Evolutionary conservation across 2,888 invertebrate genomes (phyloP).

Genomic region (Tinea pellionella): DNA sequence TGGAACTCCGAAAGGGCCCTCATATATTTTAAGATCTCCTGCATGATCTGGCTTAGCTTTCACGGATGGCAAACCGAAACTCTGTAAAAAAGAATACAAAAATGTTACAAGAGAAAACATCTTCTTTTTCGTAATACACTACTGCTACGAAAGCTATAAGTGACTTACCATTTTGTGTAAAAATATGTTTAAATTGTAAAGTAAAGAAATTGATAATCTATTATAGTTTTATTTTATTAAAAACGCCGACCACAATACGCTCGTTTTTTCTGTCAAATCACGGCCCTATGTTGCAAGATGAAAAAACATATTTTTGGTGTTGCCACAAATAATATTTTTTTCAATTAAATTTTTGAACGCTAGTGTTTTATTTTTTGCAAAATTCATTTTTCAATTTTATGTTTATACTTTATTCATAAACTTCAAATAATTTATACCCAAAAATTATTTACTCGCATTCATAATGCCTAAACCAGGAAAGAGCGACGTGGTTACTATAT

Average conservation of each 20-base stretch:
- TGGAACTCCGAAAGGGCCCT: conserved; percentile 74
- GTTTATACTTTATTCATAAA: not conserved
- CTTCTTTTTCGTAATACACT: too few species aligned
- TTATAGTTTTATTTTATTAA: not conserved
- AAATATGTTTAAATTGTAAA: not conserved
- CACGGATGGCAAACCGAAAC: conserved; percentile 73
- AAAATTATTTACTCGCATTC: not conserved
- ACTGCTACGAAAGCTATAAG: not conserved
- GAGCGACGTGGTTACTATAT: not conserved
- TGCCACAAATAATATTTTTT: too few species aligned
- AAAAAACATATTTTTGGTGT: not conserved
- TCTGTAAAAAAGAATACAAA: conserved; percentile 52
- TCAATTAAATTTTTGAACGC: too few species aligned
- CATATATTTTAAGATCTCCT: conserved; percentile 48
- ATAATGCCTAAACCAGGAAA: not conserved
- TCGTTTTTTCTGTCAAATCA: not conserved
- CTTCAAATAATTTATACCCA: not conserved
- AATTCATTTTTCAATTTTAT: too few species aligned
- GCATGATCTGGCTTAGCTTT: conserved; percentile 67
- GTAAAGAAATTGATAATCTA: too few species aligned
- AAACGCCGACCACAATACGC: not conserved
- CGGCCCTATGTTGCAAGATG: not conserved
- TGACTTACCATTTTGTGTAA: not conserved
- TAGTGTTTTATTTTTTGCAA: too few species aligned
- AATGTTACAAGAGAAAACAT: not conserved